Base-by-base conservation (phyloP, 1,140 invertebrate genomes). In the Diachasma alloeum region DNA sequence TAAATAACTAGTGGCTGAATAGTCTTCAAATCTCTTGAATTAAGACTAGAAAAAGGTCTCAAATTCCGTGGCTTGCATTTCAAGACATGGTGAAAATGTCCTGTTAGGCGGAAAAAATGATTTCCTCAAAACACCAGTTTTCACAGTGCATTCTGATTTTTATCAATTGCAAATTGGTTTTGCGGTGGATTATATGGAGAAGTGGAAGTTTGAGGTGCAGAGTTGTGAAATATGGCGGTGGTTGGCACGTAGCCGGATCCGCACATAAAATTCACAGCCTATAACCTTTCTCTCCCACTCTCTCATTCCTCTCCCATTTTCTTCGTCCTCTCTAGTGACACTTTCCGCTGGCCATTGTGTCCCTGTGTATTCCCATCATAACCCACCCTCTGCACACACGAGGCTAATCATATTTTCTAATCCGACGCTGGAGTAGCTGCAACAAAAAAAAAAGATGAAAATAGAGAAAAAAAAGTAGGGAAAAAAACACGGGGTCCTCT, bases 401-500 rank as follows among this genome's bases (percentile, higher is more conserved):
- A 83, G 85, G 82, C 85, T 88, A 88, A 88, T 88, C 85, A 88
- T 88, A 88, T 88, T 88, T 88, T 87, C 87, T 88, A 88, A 88
- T 88, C 86, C 85, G 76, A 77, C 78, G 79, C 72, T 79, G 77
- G 79, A 84, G 81, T 83, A 78, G 56, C 24, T 81, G 82, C 79
- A 74, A 75, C 39, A 48, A 63, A 42, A 77, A 79, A 71, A 72
- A 53, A 31, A 67, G 31, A 68, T 37, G 82, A 31, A 31, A 80
- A 83, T 83, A 87, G 83, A 80, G 75, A 77, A 36, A 48, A 56
- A 42, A 78, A 79, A 71, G n/a, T 48, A 19, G 48, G 48, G 42
- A 59, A 56, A 83, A 56, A 83, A 87, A 83, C 81, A 81, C 86
- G 81, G 83, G 80, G 80, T 86, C 84, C 78, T 81, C 81, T 53